A percentile compares a stretch with the other conserved stretches of the same genome.
Conservation (phyloP, 2,113 vertebrate genomes). For the Bufo gargarizans region DNA sequence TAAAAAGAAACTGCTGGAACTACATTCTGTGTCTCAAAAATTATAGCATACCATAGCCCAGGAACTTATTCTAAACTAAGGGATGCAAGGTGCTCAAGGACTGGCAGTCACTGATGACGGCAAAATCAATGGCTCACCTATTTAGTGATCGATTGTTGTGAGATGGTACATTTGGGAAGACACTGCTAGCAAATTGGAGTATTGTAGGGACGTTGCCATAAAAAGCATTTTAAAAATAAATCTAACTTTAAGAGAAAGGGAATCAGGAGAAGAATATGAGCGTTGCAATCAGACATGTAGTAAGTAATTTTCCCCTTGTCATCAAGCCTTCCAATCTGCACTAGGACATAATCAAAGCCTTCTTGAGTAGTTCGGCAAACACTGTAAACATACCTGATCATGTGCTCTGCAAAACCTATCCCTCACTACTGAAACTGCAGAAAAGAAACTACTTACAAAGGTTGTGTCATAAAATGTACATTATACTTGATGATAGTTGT, state of each 20-base stretch:
- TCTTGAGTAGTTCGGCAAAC: not conserved
- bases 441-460: not conserved
- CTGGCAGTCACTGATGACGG: not conserved
- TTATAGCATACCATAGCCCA: not conserved
- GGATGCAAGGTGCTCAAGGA: not conserved
- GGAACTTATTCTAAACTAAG: not conserved
- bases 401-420: not conserved
- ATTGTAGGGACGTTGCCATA: not conserved
- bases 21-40: not conserved
- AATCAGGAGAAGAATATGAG: not conserved
- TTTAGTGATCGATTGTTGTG: not conserved
- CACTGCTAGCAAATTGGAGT: not conserved
- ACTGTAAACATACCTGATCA: not conserved
- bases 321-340: not conserved
- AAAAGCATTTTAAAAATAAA: not conserved
- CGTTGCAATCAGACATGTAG: not conserved
- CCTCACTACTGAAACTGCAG: not conserved
- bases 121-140: not conserved
- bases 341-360: not conserved
- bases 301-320: constrained; percentile 7
- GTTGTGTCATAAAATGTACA: not conserved
- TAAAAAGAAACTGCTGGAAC: not conserved
- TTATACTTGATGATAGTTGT: not conserved
- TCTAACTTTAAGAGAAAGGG: not conserved
- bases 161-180: not conserved